These are phyloP conservation scores for Capitella teleta DNA, from an alignment of 1,140 invertebrate genomes.

Conservation along the genomic window DNA sequence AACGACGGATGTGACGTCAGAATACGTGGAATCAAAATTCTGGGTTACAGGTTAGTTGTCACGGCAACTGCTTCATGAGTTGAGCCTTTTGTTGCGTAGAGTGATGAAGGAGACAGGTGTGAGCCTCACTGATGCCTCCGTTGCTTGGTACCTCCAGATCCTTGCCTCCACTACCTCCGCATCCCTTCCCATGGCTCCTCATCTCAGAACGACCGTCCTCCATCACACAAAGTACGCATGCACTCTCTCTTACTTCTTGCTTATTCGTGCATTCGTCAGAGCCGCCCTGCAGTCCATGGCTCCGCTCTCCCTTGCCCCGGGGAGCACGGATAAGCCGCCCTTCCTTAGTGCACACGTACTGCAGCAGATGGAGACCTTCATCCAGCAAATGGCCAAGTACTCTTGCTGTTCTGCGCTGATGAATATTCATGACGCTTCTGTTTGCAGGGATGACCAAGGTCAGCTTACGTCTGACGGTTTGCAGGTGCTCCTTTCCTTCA, in stretches of 20 bases:
- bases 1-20: slow-evolving; percentile 42
- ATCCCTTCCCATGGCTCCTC: slow-evolving; percentile 23
- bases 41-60: slow-evolving; percentile 31
- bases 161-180: slow-evolving; percentile 14
- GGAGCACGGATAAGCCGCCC: slow-evolving; percentile 25
- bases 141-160: slow-evolving; percentile 34
- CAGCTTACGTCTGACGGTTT: slow-evolving; percentile 7
- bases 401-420: too few relatives aligned
- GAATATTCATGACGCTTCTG: too few relatives aligned
- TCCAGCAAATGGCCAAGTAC: slow-evolving; percentile 18
- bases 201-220: slow-evolving; percentile 21
- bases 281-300: slow-evolving; percentile 33
- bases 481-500: slow-evolving; percentile 27
- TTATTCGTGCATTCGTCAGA: slow-evolving; percentile 17
- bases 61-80: background rate
- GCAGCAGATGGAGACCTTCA: slow-evolving; percentile 33
- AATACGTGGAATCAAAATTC: slow-evolving; percentile 30
- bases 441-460: background rate
- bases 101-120: slow-evolving; percentile 31
- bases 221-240: slow-evolving; percentile 28
- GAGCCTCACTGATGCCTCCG: slow-evolving; percentile 35
- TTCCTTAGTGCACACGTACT: slow-evolving; percentile 35
- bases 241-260: too few relatives aligned
- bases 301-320: slow-evolving; percentile 28
- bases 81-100: slow-evolving; percentile 15